phyloP scores from a whole-genome alignment of 1,140 invertebrate species.

The Araneus ventricosus region DNA sequence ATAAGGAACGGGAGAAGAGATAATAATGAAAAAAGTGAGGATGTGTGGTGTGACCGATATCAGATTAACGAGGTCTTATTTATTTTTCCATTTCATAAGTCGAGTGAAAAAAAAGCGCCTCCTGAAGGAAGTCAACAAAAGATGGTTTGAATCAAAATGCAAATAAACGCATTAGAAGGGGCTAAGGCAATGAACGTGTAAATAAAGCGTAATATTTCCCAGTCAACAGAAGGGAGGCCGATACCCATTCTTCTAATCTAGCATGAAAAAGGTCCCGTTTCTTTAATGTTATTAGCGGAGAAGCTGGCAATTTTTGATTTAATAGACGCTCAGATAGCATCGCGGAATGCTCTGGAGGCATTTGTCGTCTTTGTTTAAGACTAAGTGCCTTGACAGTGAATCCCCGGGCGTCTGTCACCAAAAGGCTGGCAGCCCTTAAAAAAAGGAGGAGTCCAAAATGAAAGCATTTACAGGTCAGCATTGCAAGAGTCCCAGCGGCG shows the following conservation, averaged over 20 bases:
- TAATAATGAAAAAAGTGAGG: background rate
- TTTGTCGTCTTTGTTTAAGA: slow-evolving; percentile 70
- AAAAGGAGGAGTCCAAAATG: slow-evolving; percentile 69
- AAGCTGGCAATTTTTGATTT: slow-evolving; percentile 75
- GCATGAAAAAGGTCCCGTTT: slow-evolving; percentile 43
- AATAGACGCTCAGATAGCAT: slow-evolving; percentile 61
- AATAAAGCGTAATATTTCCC: slow-evolving; percentile 75
- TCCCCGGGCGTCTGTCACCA: slow-evolving; percentile 74
- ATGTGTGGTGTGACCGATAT: slow-evolving; percentile 53
- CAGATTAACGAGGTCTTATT: slow-evolving; percentile 64
- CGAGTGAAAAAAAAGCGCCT: slow-evolving; percentile 4
- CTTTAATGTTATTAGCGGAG: slow-evolving; percentile 75
- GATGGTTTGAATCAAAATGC: slow-evolving; percentile 75
- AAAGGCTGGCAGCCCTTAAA: slow-evolving; percentile 57
- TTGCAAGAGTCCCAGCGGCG: slow-evolving; percentile 61
- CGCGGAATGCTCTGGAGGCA: slow-evolving; percentile 55
- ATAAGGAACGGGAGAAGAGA: slow-evolving; percentile 17
- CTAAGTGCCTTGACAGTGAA: slow-evolving; percentile 71
- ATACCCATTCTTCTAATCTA: slow-evolving; percentile 43
- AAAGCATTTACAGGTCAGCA: slow-evolving; percentile 75
- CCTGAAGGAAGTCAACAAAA: slow-evolving; percentile 65
- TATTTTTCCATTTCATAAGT: slow-evolving; percentile 69
- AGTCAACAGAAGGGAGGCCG: slow-evolving; percentile 65
- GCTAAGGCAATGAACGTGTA: slow-evolving; percentile 66
- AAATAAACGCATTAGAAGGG: slow-evolving; percentile 73